These are phyloP conservation scores for Amia ocellicauda DNA, from an alignment of 2,113 vertebrate species.

Conservation along the genomic window DNA sequence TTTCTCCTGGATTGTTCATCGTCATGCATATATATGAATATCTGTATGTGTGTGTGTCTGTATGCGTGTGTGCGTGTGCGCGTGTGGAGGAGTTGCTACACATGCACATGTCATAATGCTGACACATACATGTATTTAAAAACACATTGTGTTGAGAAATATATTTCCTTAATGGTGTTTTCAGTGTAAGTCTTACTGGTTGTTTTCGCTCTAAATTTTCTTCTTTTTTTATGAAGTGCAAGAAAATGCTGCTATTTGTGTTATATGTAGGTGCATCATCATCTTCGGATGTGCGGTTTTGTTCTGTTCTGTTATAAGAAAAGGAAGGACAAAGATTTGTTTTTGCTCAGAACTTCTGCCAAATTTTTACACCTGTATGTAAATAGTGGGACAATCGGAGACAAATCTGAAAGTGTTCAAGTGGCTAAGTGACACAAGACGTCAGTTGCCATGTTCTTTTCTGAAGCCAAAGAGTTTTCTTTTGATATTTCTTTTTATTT, in stretches of 20 bases:
- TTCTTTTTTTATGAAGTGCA: slow-evolving; percentile 58
- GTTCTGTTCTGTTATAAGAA: slow-evolving; percentile 51
- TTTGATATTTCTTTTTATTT: no score
- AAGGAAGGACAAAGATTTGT: slow-evolving; percentile 46
- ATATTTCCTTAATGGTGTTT: slow-evolving; percentile 54
- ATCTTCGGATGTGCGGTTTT: slow-evolving; percentile 45
- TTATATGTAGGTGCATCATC: slow-evolving; percentile 64
- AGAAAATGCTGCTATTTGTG: slow-evolving; percentile 72
- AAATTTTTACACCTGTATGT: slow-evolving; percentile 66
- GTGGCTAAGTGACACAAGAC: slow-evolving; percentile 48
- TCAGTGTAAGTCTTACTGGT: slow-evolving; percentile 47
- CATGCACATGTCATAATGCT: slow-evolving; percentile 38
- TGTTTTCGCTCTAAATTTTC: slow-evolving; percentile 41
- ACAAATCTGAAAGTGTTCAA: slow-evolving; percentile 76
- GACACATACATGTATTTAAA: slow-evolving; percentile 42
- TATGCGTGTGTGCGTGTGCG: slow-evolving; percentile 53
- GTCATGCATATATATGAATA: slow-evolving; percentile 48
- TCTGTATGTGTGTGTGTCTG: slow-evolving; percentile 44
- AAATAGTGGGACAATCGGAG: slow-evolving; percentile 76
- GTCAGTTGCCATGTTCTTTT: slow-evolving; percentile 71
- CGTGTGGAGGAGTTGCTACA: slow-evolving; percentile 60
- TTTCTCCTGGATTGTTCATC: slow-evolving; percentile 54
- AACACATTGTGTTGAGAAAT: slow-evolving; percentile 45
- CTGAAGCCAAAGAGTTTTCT: slow-evolving; percentile 74
- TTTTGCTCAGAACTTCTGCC: slow-evolving; percentile 63